A percentile compares a stretch with the other conserved stretches of the same genome.
Conservation (phyloP, 2,888 invertebrate genomes). For the Tolmerus cingulatus region DNA sequence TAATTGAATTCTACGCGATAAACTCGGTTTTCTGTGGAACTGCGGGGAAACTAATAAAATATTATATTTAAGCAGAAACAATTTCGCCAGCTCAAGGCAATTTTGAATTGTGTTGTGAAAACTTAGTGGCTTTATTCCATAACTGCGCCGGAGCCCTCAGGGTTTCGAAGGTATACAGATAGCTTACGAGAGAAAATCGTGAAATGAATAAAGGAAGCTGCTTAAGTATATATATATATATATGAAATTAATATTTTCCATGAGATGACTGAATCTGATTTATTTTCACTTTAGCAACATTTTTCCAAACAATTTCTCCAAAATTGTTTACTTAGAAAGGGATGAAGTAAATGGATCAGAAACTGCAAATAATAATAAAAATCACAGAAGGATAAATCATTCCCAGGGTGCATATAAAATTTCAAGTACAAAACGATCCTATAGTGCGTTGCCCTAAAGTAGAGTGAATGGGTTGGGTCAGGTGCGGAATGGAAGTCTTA, state of each 20-base stretch:
- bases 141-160: not conserved
- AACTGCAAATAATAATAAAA: not conserved
- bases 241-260: not conserved
- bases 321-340: not conserved
- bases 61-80: not conserved
- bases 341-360: not conserved
- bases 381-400: not conserved
- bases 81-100: not conserved
- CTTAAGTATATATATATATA: too few relatives aligned
- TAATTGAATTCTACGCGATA: not conserved
- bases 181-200: not conserved
- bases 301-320: not conserved
- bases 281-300: not conserved
- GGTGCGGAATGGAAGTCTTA: not conserved
- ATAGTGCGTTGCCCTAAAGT: not conserved
- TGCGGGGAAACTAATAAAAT: not conserved
- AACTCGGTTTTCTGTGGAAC: not conserved
- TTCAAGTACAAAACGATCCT: not conserved
- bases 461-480: not conserved
- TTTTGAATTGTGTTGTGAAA: not conserved
- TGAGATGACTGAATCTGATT: not conserved
- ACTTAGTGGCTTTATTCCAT: not conserved
- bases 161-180: not conserved
- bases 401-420: not conserved
- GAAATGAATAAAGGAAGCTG: not conserved